These are phyloP conservation scores for Tokudaia muenninki DNA, from an alignment of 2,797 vertebrate genomes.

Conservation along the genomic window DNA sequence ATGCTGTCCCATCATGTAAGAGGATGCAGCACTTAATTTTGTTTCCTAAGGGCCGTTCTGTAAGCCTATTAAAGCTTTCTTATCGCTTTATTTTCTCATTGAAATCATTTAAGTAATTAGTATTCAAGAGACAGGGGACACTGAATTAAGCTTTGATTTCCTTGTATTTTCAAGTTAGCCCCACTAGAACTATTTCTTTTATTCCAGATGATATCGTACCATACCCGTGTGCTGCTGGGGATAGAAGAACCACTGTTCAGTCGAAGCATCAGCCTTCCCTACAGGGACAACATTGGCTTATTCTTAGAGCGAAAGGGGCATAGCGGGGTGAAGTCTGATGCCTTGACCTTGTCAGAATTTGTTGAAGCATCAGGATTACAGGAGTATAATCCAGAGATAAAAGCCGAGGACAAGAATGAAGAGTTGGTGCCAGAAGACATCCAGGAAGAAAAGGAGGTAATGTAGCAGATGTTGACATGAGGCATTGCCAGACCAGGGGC, in stretches of 20 bases:
- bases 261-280: constrained; percentile 90
- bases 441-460: neutral
- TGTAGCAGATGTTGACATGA: neutral
- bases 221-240: constrained; percentile 90
- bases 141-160: constrained; percentile 46
- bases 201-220: constrained; percentile 91
- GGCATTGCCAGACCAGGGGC: neutral
- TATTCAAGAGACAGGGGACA: constrained; percentile 12
- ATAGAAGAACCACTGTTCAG: constrained; percentile 91
- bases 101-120: constrained; percentile 49
- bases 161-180: constrained; percentile 64
- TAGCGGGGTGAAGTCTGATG: constrained; percentile 89
- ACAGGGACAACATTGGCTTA: constrained; percentile 89
- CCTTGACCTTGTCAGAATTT: constrained; percentile 90
- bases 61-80: constrained; percentile 3
- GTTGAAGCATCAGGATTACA: constrained; percentile 82
- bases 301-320: constrained; percentile 93
- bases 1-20: neutral
- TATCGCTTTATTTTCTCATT: constrained; percentile 40
- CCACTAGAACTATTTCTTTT: constrained; percentile 70
- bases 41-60: constrained; percentile 17
- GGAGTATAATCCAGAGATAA: constrained; percentile 49
- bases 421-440: neutral
- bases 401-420: neutral
- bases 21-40: neutral